Base-by-base conservation (phyloP, 2,113 vertebrate species). In the Ciconia boyciana region DNA sequence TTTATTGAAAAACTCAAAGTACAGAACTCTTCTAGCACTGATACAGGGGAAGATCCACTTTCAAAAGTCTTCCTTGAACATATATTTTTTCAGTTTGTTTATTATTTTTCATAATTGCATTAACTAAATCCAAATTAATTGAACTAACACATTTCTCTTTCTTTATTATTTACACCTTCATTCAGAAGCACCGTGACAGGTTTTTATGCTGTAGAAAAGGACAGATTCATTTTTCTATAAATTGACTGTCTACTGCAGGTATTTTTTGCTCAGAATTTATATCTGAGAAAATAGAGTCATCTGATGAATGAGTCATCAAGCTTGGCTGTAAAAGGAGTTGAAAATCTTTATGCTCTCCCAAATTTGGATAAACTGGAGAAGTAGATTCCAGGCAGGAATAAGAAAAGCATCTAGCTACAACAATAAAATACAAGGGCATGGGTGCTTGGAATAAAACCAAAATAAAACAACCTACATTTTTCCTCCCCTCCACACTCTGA, bases 221-320 rank as follows among this genome's bases (percentile, higher is more conserved):
- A 83, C 6, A 69, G 34, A 64, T 51, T 76, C 1, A 17, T 83
- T 87, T 92, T 94, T 64, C 36, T 61, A 61, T 75, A 93, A 75
- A 78, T 31, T 83, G 43, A 19, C 55, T 71, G 4, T 87, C 72
- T 92, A 71, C 44, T 28, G 14, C 36, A 58, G 31, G 26, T 48
- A 68, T 84, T 92, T 96, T 80, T 89, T 89, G n/a, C 83, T 94
- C 46, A 4, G 15, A 64, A 52, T 69, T 31, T 91, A 7, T 79
- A 28, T 83, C 49, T 75, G 29, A 83, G 70, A 92, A 95, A 92
- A 94, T 3, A 81, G 31, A 89, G 43, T 95, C 87, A 95, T 95
- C 62, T 93, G 89, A 92, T 46, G 22, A 94, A 72, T 97, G 94
- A 95, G 72, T 96, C 96, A 96, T 62, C 44, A 66, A 51, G 2